Evolutionary conservation across 2,113 vertebrate species (phyloP).

Genomic region (Perccottus glenii): DNA sequence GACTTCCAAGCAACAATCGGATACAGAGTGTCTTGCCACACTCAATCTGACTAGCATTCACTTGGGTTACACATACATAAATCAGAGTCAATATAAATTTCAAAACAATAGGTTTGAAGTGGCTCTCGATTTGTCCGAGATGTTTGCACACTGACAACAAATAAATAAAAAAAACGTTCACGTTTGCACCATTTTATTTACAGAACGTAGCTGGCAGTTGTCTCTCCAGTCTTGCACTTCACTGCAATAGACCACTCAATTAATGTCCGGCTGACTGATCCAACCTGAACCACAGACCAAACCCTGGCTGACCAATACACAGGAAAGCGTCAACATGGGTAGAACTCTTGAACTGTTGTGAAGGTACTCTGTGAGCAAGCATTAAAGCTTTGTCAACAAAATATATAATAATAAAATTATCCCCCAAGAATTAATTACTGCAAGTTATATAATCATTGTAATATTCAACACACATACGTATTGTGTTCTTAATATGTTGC

Average conservation of each 20-base stretch:
- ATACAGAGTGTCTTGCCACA: not conserved
- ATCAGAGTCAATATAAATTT: conserved; percentile 10
- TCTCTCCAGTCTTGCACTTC: conserved; percentile 14
- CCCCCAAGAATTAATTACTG: too few relatives aligned
- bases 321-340: conserved; percentile 6
- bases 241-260: conserved; percentile 14
- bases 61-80: conserved; percentile 15
- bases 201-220: conserved; percentile 5
- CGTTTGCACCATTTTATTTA: conserved; percentile 7
- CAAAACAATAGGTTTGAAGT: conserved; percentile 30
- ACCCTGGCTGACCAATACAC: conserved; percentile 8
- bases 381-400: too few relatives aligned
- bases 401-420: too few relatives aligned
- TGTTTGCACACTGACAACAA: conserved; percentile 2
- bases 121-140: conserved; percentile 17
- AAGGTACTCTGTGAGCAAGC: too few relatives aligned
- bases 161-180: conserved; percentile 2
- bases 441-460: too few relatives aligned
- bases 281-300: conserved; percentile 32
- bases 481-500: too few relatives aligned
- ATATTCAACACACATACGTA: too few relatives aligned
- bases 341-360: too few relatives aligned
- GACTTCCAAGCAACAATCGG: not conserved
- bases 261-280: conserved; percentile 23
- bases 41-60: conserved; percentile 20